Evolutionary conservation across 2,888 invertebrate genomes (phyloP), one percentile per base, ranked within the genome.

Genomic region (Idaea biselata): DNA sequence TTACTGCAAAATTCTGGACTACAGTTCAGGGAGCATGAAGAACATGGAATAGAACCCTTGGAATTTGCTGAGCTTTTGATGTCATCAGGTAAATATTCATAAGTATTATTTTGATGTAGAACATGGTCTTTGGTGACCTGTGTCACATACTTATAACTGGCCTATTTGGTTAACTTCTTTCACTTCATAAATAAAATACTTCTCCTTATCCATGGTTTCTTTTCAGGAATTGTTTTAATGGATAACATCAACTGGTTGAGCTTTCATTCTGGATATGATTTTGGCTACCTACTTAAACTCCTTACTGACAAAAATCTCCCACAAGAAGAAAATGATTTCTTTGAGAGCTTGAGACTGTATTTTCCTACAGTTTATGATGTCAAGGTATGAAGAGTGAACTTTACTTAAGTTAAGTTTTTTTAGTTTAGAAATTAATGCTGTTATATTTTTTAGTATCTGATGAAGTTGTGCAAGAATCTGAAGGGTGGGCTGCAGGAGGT

Each of bases 401-500:
- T 17, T 6, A 55, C 14, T 0, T 3, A 33, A 11, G 7, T 5
- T 14, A 44, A 44, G 6, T 44, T 55, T 17, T 55, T 7, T 55
- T 55, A 18, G 18, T 58, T 25, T 59, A 31, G n/a, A 53, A 55
- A 59, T 55, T 55, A 1, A 86, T 97, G 97, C 68, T 98, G 98
- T 92, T 60, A 57, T 68, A 58, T 60, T 70, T 77, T 78, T 5
- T 84, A 96, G 95, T 99, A 99, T 91, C 93, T 99, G 79, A 99
- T 99, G 99, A 99, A 99, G 86, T 97, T 98, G 67, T 99, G 99
- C 93, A 99, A 99, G 93, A 99, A 98, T 86, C 94, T 99, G 71
- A 99, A 99, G 90, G 99, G 99, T 54, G 99, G 99, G 11, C 94
- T 99, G 55, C 99, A 99, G 92, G 99, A 99, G 90, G 99, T 99